Conservation (phyloP, 2,797 vertebrate genomes). For the Emys orbicularis region DNA sequence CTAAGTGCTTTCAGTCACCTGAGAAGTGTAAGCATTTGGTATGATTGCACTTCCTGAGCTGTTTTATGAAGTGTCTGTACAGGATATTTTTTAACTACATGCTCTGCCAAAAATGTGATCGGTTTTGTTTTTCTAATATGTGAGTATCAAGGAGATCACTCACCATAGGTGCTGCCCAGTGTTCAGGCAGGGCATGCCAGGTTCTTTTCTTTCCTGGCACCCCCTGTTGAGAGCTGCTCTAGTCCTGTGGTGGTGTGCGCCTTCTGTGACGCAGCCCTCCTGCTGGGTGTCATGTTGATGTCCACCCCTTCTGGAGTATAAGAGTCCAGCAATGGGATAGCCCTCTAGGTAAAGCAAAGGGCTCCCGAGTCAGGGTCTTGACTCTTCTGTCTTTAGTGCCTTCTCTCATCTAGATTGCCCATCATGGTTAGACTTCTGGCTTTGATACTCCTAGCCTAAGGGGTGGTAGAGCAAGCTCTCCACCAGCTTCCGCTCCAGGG, state of each 20-base stretch:
- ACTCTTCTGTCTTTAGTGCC: background rate
- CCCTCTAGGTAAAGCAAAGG: background rate
- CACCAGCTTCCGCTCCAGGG: background rate
- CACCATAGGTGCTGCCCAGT: background rate
- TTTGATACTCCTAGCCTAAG: background rate
- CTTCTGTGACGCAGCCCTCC: background rate
- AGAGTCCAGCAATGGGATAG: background rate
- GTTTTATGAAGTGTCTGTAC: background rate
- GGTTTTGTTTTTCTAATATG: background rate
- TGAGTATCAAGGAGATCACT: background rate
- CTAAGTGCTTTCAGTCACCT: slow-evolving; percentile 45
- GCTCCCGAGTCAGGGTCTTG: background rate
- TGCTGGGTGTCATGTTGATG: background rate
- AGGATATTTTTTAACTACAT: background rate
- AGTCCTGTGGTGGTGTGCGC: background rate
- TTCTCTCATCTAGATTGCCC: background rate
- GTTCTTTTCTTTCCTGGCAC: background rate
- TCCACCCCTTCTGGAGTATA: background rate
- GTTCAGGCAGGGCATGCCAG: no score
- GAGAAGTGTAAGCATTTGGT: slow-evolving; percentile 19
- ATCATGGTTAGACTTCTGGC: background rate
- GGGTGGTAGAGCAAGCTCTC: background rate
- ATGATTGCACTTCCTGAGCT: background rate
- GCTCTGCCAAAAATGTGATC: background rate
- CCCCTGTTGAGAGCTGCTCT: background rate